Base-by-base conservation (phyloP, 2,113 vertebrate genomes). In the Pterocles orientalis region DNA sequence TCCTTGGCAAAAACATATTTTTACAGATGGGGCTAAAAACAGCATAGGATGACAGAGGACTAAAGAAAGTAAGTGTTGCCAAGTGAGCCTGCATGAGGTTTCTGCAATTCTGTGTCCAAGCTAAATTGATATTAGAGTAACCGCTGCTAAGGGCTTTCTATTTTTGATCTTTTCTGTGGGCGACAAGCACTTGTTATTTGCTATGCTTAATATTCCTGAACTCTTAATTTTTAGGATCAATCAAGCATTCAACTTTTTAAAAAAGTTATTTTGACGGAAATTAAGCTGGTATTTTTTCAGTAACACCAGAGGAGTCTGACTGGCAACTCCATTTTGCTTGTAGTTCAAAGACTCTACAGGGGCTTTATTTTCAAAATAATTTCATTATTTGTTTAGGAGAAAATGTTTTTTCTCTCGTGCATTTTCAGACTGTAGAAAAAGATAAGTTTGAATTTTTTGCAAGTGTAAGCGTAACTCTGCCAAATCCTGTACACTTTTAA, bases 11-110 rank as follows among this genome's bases (percentile, higher is more conserved):
- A 95, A 94, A 77, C 48, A 64, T 92, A 86, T 95, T 96, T 95
- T 90, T 93, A 94, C 93, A 94, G 88, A 92, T 94, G 88, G 68
- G 39, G 29, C 82, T 97, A 94, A 95, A 96, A 95, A 92, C 86
- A 97, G 95, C 56, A 61, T 33, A 9, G 47, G 29, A 58, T 80
- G 43, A 90, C 71, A 90, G 85, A 86, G 62, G 58, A 60, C 64
- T 9, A 7, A 81, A 88, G 69, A 71, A 86, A 39, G 29, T 26
- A 88, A 73, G 28, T 9, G 41, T 4, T 95, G 92, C 86, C 90
- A 97, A 90, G 72, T 13, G 24, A 93, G 80, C 34, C 90, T 90
- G 60, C 72, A 82, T 47, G 93, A 87, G 56, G 66, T 88, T 87
- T 80, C 56, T 54, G 50, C 75, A 88, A 72, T 71, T 73, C 68